These are phyloP conservation scores for Celastrina argiolus DNA, from an alignment of 2,888 invertebrate species.

Conservation along the genomic window DNA sequence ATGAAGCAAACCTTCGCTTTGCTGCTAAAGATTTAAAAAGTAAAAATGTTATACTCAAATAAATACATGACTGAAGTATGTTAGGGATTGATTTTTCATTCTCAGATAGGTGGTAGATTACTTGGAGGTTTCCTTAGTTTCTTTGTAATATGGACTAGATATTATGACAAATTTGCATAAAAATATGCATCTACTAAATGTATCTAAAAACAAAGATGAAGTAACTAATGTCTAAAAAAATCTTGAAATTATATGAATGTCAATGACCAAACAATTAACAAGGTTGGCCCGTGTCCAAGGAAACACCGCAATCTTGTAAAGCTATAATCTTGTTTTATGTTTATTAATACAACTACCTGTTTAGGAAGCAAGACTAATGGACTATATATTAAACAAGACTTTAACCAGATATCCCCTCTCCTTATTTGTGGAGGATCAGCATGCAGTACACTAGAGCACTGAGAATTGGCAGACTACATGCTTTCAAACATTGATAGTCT, in stretches of 20 bases:
- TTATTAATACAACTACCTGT: slow-evolving; percentile 15
- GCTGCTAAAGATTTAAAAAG: too few relatives aligned
- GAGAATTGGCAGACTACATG: too few relatives aligned
- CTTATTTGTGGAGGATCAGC: too few relatives aligned
- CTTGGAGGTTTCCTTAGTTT: too few relatives aligned
- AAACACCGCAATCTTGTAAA: slow-evolving; percentile 14
- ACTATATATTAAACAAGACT: not conserved
- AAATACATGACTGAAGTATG: too few relatives aligned
- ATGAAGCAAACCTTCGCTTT: not conserved
- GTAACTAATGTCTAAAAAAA: slow-evolving; percentile 4
- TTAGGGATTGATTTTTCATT: too few relatives aligned
- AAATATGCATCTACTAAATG: not conserved
- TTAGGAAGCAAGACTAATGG: slow-evolving; percentile 5
- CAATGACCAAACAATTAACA: slow-evolving; percentile 8
- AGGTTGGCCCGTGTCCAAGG: slow-evolving; percentile 18
- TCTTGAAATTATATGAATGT: slow-evolving; percentile 12
- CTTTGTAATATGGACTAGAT: too few relatives aligned
- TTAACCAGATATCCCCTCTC: not conserved
- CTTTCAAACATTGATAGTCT: too few relatives aligned
- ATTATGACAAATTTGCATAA: too few relatives aligned
- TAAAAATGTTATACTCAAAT: too few relatives aligned
- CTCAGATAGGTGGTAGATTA: too few relatives aligned
- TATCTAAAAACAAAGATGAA: not conserved
- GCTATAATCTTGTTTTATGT: slow-evolving; percentile 12
- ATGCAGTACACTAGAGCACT: too few relatives aligned